Base-by-base conservation (phyloP, 2,113 vertebrate species). In the Chitala chitala region DNA sequence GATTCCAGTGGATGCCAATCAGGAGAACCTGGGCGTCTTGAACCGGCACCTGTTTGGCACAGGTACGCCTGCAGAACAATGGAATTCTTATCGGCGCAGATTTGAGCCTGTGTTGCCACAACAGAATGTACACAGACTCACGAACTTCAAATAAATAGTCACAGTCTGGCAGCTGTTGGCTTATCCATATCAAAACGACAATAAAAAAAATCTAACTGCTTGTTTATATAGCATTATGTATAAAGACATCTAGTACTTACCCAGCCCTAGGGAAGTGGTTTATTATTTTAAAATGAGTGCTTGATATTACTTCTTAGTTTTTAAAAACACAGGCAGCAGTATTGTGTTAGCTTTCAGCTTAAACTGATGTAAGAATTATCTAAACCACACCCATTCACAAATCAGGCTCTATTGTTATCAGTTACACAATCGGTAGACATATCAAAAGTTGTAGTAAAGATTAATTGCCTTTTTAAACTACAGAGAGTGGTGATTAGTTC, bases 201-300 rank as follows among this genome's bases (percentile, higher is more conserved):
- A 31, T 22, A n/a, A n/a, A n/a, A n/a, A n/a, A n/a, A n/a, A n/a
- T 38, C 12, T 68, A 68, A 63, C 4, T 12, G 31, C 10, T 55
- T 71, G 54, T 4, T 31, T 31, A 53, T 31, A 51, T 26, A 33
- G 54, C 68, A 50, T 50, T 22, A 36, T 15, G 53, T 31, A n/a
- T 71, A 5, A 38, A 38, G 38, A 38, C 58, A 63, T 54, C 9
- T 24, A 38, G 20, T 36, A 29, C 54, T 46, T 29, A 44, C 46
- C 55, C 8, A 46, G 15, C 55, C n/a, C n/a, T 55, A 38, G 36
- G 38, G 53, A 46, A 44, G 3, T 48, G 38, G 12, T 44, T 44
- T 72, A 33, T 72, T 51, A 56, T 58, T 31, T 46, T 31, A 22
- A 59, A 31, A n/a, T n/a, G n/a, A n/a, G n/a, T n/a, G n/a, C n/a